Percentiles rank a stretch among this genome's conserved stretches.
Conservation (phyloP, 2,797 vertebrate genomes). For the Telmatherina bonti region DNA sequence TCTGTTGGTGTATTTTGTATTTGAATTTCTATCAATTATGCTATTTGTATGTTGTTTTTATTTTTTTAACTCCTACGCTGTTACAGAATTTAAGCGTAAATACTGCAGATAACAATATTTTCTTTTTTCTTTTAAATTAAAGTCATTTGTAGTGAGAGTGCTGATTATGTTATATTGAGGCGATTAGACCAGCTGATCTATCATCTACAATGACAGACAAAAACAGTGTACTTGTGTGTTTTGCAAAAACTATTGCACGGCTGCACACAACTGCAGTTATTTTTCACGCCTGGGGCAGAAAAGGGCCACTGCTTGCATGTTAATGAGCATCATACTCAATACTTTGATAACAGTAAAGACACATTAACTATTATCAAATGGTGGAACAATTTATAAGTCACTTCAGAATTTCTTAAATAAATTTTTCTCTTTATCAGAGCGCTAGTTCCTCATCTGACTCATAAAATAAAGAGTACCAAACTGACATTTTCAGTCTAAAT, state of each 20-base stretch:
- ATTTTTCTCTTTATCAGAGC: constrained; percentile 52
- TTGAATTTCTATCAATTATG: not conserved
- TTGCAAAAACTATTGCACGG: not conserved
- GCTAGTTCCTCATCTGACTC: constrained; percentile 44
- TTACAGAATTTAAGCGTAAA: not conserved
- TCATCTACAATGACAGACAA: constrained; percentile 7
- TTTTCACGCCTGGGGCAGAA: constrained; percentile 23
- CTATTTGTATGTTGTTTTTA: too few species aligned
- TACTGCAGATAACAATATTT: not conserved
- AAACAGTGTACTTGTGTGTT: constrained; percentile 2
- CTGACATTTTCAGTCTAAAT: constrained; percentile 49
- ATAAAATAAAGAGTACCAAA: constrained; percentile 52
- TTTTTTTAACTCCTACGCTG: not conserved
- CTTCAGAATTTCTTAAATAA: constrained; percentile 48
- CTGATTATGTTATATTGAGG: not conserved
- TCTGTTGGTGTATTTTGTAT: not conserved
- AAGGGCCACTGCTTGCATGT: constrained; percentile 16
- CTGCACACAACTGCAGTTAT: constrained; percentile 5
- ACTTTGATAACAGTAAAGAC: constrained; percentile 57
- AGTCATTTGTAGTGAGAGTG: not conserved
- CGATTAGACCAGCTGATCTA: constrained; percentile 10
- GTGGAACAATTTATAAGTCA: constrained; percentile 55
- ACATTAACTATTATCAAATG: constrained; percentile 54
- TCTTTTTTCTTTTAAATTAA: not conserved
- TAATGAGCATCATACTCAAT: constrained; percentile 43